Conservation (phyloP, 2,797 vertebrate species). For the Spondyliosoma cantharus region DNA sequence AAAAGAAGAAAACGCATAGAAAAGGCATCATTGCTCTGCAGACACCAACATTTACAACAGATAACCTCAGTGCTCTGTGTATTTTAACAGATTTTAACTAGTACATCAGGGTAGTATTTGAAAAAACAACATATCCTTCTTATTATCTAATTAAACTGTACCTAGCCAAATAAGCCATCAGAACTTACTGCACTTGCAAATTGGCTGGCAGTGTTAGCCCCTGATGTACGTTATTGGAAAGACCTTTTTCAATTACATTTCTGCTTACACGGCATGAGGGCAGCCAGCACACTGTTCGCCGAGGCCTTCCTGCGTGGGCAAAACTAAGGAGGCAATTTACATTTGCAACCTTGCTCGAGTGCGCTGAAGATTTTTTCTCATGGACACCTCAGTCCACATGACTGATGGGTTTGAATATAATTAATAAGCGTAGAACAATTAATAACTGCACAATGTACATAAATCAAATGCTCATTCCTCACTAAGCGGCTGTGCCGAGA, state of each 20-base stretch:
- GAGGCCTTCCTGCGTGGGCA: slow-evolving; percentile 69
- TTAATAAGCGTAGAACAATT: slow-evolving; percentile 53
- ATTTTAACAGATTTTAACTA: not conserved
- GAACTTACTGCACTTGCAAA: slow-evolving; percentile 27
- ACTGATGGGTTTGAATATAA: slow-evolving; percentile 63
- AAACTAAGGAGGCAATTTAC: slow-evolving; percentile 71
- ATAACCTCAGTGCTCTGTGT: not conserved
- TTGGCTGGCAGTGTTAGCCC: slow-evolving; percentile 23
- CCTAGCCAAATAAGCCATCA: slow-evolving; percentile 16
- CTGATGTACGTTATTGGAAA: slow-evolving; percentile 35
- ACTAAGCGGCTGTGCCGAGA: slow-evolving; percentile 21
- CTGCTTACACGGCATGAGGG: slow-evolving; percentile 56
- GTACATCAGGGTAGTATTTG: slow-evolving; percentile 8
- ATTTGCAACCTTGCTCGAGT: slow-evolving; percentile 50
- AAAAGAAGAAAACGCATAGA: not conserved
- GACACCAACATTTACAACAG: slow-evolving; percentile 14
- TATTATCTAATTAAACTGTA: slow-evolving; percentile 22
- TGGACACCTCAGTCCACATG: slow-evolving; percentile 50
- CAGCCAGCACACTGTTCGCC: slow-evolving; percentile 48
- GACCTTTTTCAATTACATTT: slow-evolving; percentile 44
- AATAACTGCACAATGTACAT: slow-evolving; percentile 43
- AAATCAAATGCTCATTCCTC: slow-evolving; percentile 42
- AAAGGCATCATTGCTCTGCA: slow-evolving; percentile 10
- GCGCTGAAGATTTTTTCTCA: slow-evolving; percentile 45
- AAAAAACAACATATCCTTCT: slow-evolving; percentile 28